Percentiles rank a stretch among this genome's conserved stretches.
These are phyloP conservation scores for Phoeniculus purpureus DNA, from an alignment of 2,797 vertebrate species.

Conservation along the genomic window DNA sequence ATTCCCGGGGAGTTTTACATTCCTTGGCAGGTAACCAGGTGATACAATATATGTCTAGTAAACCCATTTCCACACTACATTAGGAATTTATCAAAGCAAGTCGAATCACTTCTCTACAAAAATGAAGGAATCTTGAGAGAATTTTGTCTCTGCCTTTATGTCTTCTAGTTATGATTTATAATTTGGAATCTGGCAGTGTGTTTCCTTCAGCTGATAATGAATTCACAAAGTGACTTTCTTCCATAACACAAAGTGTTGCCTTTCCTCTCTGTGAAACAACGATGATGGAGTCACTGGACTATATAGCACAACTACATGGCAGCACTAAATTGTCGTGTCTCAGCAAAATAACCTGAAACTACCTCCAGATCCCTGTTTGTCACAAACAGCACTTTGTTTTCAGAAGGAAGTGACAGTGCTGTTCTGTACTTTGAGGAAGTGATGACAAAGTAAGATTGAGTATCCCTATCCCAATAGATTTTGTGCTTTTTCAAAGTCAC, in stretches of 20 bases:
- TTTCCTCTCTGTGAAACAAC: not conserved
- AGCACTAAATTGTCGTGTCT: not conserved
- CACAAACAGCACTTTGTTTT: not conserved
- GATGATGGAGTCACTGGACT: not conserved
- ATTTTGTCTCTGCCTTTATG: constrained; percentile 23
- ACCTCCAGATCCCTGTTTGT: not conserved
- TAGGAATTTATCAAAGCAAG: constrained; percentile 69
- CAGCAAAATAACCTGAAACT: constrained; percentile 12
- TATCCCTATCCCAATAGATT: not conserved
- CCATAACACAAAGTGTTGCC: not conserved
- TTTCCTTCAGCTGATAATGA: constrained; percentile 31
- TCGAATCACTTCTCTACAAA: constrained; percentile 34
- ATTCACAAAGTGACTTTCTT: constrained; percentile 7
- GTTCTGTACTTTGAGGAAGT: not conserved
- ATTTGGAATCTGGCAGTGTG: not conserved
- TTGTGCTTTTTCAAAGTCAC: not conserved
- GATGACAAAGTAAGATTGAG: not conserved
- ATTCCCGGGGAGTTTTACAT: constrained; percentile 26
- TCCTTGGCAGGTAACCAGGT: constrained; percentile 56
- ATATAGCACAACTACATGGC: not conserved
- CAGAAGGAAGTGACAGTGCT: too few relatives aligned
- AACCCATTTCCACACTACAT: constrained; percentile 69
- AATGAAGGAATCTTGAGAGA: constrained; percentile 35
- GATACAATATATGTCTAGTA: constrained; percentile 45
- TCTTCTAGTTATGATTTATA: constrained; percentile 15